Evolutionary conservation across 2,113 vertebrate species (phyloP), one percentile per base, ranked within the genome.

Genomic region (Brachyhypopomus gauderio): DNA sequence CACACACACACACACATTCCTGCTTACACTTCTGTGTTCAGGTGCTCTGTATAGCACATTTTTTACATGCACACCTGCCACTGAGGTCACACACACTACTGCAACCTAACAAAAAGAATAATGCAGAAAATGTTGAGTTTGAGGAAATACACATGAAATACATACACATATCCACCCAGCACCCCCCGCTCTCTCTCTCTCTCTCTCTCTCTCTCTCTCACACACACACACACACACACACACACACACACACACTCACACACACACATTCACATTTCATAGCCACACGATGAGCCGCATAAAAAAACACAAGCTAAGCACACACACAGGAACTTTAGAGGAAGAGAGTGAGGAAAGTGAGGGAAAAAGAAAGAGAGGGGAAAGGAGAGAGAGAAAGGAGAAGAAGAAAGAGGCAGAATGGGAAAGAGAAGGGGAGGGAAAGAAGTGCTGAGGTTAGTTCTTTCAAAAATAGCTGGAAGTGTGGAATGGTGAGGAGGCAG

Each of bases 401-500:
- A 36, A 66, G 30, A 30, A 34, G 22, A 52, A 11, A 52, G 12
- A 52, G 45, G 12, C 41, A 41, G 41, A 41, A 4, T 41, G 5
- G 7, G 27, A 78, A 66, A 63, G 63, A 63, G 58, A 27, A 36
- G 36, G 25, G 58, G 16, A 38, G 62, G 38, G 60, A 74, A 11
- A 83, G 63, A 88, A 89, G 73, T 82, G 86, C 90, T 91, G 88
- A 90, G 88, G 83, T 80, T 75, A 81, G 84, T 67, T 85, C 76
- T 85, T 78, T 83, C 66, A 76, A 63, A 89, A 91, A 91, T 81
- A 89, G 85, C 88, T 86, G 69, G 83, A 72, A 89, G 89, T 86
- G 78, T 30, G 25, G 20, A 5, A 1, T 56, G 23, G 25, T 64
- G 38, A 9, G 60, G 25, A 52, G 59, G 22, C 4, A 77, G 60